These are phyloP conservation scores for Stomorhina lunata DNA, from an alignment of 2,888 invertebrate genomes.

Conservation along the genomic window DNA sequence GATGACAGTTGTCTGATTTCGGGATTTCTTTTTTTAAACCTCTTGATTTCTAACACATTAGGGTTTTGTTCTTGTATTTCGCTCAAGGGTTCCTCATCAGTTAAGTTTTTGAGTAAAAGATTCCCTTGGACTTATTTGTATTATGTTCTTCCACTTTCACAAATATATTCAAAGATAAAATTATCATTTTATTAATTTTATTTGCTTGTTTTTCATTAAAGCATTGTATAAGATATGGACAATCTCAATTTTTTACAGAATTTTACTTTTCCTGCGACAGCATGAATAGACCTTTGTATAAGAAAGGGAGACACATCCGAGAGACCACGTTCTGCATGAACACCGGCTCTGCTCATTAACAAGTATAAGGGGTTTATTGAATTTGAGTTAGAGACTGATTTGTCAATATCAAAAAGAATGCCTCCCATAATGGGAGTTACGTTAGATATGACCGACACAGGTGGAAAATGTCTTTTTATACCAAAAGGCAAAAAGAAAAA, in stretches of 20 bases:
- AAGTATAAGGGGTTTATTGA: neutral
- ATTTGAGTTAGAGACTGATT: constrained; percentile 2
- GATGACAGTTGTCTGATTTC: neutral
- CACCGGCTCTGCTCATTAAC: constrained; percentile 25
- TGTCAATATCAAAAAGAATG: constrained; percentile 30
- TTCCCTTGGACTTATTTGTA: constrained; percentile 8
- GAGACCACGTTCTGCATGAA: neutral
- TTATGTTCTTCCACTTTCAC: constrained; percentile 25
- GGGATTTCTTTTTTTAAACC: constrained; percentile 16
- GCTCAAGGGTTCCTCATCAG: neutral
- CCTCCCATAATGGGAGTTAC: neutral
- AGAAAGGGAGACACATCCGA: constrained; percentile 4
- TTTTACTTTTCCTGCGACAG: constrained; percentile 1
- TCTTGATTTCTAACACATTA: too few relatives aligned
- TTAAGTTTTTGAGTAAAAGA: constrained; percentile 6
- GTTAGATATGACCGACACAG: too few relatives aligned
- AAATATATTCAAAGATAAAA: constrained; percentile 21
- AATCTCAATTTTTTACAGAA: constrained; percentile 36
- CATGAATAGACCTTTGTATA: neutral
- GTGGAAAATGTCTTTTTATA: neutral
- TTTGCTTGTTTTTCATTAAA: constrained; percentile 37
- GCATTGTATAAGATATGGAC: constrained; percentile 25
- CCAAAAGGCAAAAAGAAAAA: neutral
- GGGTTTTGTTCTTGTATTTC: constrained; percentile 21
- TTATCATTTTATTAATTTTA: constrained; percentile 35